These are phyloP conservation scores for Burhinus bistriatus DNA, from an alignment of 2,113 vertebrate genomes.

Conservation along the genomic window DNA sequence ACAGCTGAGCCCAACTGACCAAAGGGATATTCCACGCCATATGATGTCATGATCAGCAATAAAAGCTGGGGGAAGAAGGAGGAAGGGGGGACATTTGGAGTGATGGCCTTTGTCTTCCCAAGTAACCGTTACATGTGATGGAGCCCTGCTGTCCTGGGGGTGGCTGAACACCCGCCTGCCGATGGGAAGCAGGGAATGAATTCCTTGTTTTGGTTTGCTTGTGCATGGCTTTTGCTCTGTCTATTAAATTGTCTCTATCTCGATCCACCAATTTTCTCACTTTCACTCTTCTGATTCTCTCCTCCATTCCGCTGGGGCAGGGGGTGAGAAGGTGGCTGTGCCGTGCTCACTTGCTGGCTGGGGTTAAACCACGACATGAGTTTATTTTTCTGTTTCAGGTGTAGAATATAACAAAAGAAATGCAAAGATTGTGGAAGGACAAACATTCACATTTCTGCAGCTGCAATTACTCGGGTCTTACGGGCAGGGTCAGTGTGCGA, in stretches of 20 bases:
- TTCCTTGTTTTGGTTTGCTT: neutral
- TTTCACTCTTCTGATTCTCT: neutral
- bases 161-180: neutral
- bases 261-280: neutral
- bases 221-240: neutral
- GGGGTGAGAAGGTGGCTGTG: neutral
- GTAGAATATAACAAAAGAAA: no score
- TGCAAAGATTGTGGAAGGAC: fast-evolving
- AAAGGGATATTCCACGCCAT: neutral
- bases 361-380: neutral
- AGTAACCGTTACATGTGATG: neutral
- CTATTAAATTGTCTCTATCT: neutral
- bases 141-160: neutral
- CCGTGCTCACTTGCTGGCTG: neutral
- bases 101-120: neutral
- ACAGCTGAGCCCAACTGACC: neutral
- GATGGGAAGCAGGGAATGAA: neutral
- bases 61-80: neutral
- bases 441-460: neutral
- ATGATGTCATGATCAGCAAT: neutral
- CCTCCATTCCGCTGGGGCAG: neutral
- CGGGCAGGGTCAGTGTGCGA: fast-evolving
- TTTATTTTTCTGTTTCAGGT: no score
- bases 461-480: neutral
- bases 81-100: neutral